A percentile compares a stretch with the other conserved stretches of the same genome.
phyloP scores from a whole-genome alignment of 2,888 invertebrate species.

The Urechis unicinctus region DNA sequence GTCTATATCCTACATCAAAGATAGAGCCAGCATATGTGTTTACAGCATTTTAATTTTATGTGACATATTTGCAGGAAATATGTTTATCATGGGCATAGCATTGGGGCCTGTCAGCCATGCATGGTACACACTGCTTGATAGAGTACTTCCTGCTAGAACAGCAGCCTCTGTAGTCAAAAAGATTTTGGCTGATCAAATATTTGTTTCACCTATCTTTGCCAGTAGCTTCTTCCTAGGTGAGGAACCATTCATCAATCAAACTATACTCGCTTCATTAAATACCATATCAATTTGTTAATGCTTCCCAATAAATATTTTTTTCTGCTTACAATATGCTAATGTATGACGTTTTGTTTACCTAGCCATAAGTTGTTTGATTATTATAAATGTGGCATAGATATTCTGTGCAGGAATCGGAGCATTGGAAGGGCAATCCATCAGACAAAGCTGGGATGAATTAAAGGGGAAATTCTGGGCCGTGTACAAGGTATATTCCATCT shows the following conservation, averaged over 20 bases:
- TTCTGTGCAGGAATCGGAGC: constrained; percentile 68
- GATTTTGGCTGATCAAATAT: constrained; percentile 55
- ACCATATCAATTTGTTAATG: too few relatives aligned
- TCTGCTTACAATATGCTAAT: background rate
- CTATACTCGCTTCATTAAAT: background rate
- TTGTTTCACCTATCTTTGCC: constrained; percentile 66
- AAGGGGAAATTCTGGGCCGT: constrained; percentile 66
- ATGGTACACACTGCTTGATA: constrained; percentile 73
- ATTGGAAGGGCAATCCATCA: constrained; percentile 63
- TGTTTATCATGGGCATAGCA: constrained; percentile 70
- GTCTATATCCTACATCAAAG: background rate
- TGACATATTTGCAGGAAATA: constrained; percentile 54
- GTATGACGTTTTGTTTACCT: constrained; percentile 10
- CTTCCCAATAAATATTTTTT: background rate
- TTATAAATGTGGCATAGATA: too few relatives aligned
- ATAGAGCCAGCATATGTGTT: background rate
- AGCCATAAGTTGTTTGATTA: too few relatives aligned
- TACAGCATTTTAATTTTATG: background rate
- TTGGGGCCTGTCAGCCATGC: constrained; percentile 80
- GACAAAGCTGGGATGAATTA: constrained; percentile 60
- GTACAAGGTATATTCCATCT: constrained; percentile 58
- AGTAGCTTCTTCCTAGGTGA: constrained; percentile 66
- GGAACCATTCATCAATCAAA: constrained; percentile 5
- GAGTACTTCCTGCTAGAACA: constrained; percentile 51
- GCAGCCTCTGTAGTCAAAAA: constrained; percentile 63